Percentiles rank a stretch among this genome's conserved stretches.
Conservation (phyloP, 2,113 vertebrate genomes). For the Dinomys branickii region DNA sequence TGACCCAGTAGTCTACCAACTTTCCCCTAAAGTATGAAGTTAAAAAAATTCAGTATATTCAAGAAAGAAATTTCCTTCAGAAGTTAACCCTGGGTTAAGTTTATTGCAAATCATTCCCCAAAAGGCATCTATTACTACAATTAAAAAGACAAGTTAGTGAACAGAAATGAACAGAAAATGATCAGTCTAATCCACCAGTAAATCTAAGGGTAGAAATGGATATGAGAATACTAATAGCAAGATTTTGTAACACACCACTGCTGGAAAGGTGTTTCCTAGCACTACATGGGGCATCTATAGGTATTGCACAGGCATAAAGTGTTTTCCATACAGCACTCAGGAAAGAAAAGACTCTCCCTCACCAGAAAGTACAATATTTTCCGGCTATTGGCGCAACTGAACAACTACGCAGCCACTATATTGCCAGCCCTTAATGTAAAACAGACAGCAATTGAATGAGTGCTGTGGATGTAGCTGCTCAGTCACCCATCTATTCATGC, state of each 20-base stretch:
- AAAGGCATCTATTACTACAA: background rate
- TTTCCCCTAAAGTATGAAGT: background rate
- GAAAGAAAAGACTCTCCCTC: background rate
- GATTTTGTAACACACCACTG: background rate
- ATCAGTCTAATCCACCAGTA: background rate
- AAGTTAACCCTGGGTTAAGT: background rate
- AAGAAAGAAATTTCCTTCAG: background rate
- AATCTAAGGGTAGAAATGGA: background rate
- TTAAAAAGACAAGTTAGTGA: background rate
- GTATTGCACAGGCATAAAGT: background rate
- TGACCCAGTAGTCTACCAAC: background rate
- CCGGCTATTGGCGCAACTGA: background rate
- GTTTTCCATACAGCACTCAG: background rate
- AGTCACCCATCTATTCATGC: background rate
- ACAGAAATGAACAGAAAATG: background rate
- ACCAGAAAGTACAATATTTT: background rate
- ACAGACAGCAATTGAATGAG: background rate
- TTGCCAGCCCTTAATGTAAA: background rate
- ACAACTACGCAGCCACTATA: background rate
- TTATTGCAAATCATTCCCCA: background rate
- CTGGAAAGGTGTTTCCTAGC: background rate
- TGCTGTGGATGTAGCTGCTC: background rate
- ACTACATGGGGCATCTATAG: background rate
- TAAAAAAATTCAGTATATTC: background rate
- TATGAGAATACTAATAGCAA: background rate